Evolutionary conservation across 1,140 invertebrate genomes (phyloP), one percentile per base, ranked within the genome.

Genomic region (Diploscapter pachys): DNA sequence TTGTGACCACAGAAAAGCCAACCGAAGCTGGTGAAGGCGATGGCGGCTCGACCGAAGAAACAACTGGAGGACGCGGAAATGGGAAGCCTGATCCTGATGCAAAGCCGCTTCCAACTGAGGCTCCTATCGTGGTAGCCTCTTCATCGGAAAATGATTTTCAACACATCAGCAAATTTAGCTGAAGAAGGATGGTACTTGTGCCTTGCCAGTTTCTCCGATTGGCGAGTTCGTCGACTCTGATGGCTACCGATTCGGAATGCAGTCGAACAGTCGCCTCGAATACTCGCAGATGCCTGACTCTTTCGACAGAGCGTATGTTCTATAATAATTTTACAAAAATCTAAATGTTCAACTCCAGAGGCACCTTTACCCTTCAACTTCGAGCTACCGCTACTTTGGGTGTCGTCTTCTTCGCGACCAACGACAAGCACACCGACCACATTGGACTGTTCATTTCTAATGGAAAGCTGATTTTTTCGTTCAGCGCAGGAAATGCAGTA

Each of bases 371-470:
- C 11, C 88, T 97, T 8, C 90, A 92, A 48, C 91, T 98, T 85
- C 92, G 92, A 79, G 96, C 95, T 0, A 89, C 87, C 55, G 88
- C 90, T 64, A 84, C 89, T 0, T 90, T 93, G 80, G 95, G 96
- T 61, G 88, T 96, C 2, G 89, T 95, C 55, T 92, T 97, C 85
- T 97, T 95, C 85, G 90, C 91, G 0, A 87, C 90, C 0, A 90
- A 92, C 75, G 85, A 86, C 63, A 86, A 87, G 5, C 90, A 91
- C 13, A 88, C 87, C 52, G 92, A 96, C 83, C 92, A 92, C 82
- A 89, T 96, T 3, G 90, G 92, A 5, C 82, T 97, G 0, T 93
- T 91, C 81, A 88, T 98, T 83, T 89, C 90, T 63, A 89, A 92
- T 59, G 93, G 93, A 62, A 89, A 89, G 88, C 81, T 94, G 11